Conservation (phyloP, 2,797 vertebrate species). For the Cygnus olor region DNA sequence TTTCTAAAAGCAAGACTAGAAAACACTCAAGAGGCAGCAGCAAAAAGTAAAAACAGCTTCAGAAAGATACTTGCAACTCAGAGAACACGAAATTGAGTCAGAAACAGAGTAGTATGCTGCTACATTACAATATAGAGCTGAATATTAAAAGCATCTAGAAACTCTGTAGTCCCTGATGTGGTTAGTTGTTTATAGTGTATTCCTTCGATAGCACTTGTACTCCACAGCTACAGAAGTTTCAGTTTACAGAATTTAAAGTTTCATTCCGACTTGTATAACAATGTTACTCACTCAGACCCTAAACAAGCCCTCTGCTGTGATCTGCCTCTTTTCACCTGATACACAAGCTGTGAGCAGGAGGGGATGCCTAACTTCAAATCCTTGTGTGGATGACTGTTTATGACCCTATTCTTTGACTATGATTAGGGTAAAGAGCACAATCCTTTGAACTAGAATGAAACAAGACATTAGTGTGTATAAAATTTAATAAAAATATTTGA, state of each 20-base stretch:
- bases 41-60: neutral
- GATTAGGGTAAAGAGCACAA: neutral
- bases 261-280: neutral
- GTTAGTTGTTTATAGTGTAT: neutral
- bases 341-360: neutral
- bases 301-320: neutral
- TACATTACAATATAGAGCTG: neutral
- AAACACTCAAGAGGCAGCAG: neutral
- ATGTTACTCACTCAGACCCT: neutral
- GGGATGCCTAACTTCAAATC: neutral
- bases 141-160: neutral
- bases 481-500: slow-evolving; percentile 64
- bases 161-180: neutral
- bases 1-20: neutral
- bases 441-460: neutral
- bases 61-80: neutral
- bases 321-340: neutral
- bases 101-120: neutral
- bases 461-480: neutral
- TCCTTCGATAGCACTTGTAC: neutral
- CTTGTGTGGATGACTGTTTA: neutral
- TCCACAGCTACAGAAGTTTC: neutral
- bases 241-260: too few species aligned
- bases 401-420: neutral
- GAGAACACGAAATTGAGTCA: neutral